phyloP scores from a whole-genome alignment of 2,113 vertebrate species.

The Coturnix japonica region DNA sequence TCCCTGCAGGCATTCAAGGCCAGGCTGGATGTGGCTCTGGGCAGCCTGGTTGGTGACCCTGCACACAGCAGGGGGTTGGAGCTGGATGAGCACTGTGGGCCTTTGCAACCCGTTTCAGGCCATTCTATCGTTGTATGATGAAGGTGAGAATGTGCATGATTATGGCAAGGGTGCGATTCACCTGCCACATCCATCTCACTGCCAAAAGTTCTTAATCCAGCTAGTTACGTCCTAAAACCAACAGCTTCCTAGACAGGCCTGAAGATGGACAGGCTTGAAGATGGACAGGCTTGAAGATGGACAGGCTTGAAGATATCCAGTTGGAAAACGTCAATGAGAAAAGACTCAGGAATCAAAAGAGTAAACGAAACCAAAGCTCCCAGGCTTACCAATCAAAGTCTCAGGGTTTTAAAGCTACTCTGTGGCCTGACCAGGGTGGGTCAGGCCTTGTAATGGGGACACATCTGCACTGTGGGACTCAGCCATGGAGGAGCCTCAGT shows the following conservation, averaged over 20 bases:
- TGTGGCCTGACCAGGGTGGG: neutral
- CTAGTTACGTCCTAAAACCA: neutral
- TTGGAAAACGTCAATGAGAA: neutral
- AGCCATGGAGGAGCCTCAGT: neutral
- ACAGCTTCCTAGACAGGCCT: no score
- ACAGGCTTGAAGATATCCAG: neutral
- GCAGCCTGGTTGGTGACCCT: no score
- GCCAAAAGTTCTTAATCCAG: neutral
- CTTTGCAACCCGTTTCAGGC: no score
- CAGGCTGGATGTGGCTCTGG: no score
- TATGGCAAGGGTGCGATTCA: no score
- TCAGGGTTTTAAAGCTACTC: neutral
- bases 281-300: neutral
- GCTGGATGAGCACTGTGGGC: no score
- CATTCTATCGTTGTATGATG: no score
- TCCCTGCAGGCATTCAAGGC: no score
- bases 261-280: no score
- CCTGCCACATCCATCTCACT: no score
- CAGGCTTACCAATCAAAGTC: neutral
- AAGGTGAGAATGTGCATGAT: no score
- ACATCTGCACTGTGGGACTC: neutral
- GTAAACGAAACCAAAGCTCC: neutral
- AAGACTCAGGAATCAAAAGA: neutral
- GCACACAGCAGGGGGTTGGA: no score
- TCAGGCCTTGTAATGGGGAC: neutral